Base-by-base conservation (phyloP, 2,888 invertebrate species). In the Lymantria monacha region DNA sequence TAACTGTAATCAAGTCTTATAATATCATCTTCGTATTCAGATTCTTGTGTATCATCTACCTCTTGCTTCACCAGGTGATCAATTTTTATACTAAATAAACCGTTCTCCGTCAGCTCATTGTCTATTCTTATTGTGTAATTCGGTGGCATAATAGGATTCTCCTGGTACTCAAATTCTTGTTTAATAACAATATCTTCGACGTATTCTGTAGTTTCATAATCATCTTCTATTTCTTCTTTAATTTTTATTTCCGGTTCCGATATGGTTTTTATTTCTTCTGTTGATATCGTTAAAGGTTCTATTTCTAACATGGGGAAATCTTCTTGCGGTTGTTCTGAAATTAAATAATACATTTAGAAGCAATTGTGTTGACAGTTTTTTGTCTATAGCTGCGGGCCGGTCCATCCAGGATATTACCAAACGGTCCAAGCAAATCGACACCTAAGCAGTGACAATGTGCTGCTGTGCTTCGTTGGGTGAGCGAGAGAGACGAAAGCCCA, bases 21-120 rank as follows among this genome's bases (percentile, higher is more conserved):
- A 0, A 69, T 47, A 7, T 69, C 63, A 0, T 52, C 57, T 15
- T 61, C 63, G 0, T 51, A 54, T 30, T 63, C 63, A 0, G 49
- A 52, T 14, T 55, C 59, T 0, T 66, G 58, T 7, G 44, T 36
- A 5, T 54, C 53, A 11, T 44, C 1, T 1, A 3, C 5, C 44
- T 59, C 59, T 40, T 56, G 14, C 22, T 63, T 64, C 0, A 56
- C 36, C 7, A 12, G 3, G 13, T 41, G 13, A 13, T 41, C 48
- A 3, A 46, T 44, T 46, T 44, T 49, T 1, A 41, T 15, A 0
- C 46, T 45, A n/a, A 44, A 53, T 30, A 48, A 31, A 14, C 7
- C 7, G 7, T 38, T 7, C 1, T 12, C 12, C 7, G 9, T 38
- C 3, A 7, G 9, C n/a, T 10, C 7, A 9, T 41, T 41, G 12